Evolutionary conservation across 2,797 vertebrate species (phyloP).

Genomic region (Chelonia mydas): DNA sequence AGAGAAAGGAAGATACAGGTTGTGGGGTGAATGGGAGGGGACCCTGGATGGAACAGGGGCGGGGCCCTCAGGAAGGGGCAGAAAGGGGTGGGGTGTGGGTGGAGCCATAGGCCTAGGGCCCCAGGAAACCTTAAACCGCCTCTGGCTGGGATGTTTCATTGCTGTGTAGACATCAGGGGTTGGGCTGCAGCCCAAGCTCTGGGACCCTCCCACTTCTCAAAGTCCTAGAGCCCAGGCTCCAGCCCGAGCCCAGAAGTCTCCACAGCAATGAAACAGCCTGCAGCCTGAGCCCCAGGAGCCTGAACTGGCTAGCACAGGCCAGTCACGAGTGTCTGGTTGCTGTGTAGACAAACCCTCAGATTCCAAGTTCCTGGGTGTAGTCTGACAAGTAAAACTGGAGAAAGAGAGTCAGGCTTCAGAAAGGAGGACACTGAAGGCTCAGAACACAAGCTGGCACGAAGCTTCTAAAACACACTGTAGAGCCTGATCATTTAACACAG

Average conservation of each 20-base stretch:
- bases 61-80: no score
- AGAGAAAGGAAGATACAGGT: no score
- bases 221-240: not conserved
- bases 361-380: not conserved
- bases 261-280: not conserved
- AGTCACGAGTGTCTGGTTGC: not conserved
- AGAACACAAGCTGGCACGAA: not conserved
- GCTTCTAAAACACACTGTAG: not conserved
- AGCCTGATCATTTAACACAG: not conserved
- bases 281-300: not conserved
- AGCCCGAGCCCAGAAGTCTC: not conserved
- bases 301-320: not conserved
- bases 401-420: not conserved
- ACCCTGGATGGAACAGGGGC: no score
- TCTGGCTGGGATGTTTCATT: not conserved
- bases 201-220: not conserved
- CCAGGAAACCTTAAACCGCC: no score
- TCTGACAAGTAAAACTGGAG: not conserved
- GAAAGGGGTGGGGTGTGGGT: no score
- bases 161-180: not conserved
- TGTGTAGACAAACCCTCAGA: not conserved
- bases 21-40: no score
- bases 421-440: not conserved
- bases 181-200: no score
- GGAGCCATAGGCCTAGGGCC: no score